Percentiles rank a stretch among this genome's conserved stretches.
phyloP scores from a whole-genome alignment of 2,113 vertebrate genomes.

The Oryzias celebensis region DNA sequence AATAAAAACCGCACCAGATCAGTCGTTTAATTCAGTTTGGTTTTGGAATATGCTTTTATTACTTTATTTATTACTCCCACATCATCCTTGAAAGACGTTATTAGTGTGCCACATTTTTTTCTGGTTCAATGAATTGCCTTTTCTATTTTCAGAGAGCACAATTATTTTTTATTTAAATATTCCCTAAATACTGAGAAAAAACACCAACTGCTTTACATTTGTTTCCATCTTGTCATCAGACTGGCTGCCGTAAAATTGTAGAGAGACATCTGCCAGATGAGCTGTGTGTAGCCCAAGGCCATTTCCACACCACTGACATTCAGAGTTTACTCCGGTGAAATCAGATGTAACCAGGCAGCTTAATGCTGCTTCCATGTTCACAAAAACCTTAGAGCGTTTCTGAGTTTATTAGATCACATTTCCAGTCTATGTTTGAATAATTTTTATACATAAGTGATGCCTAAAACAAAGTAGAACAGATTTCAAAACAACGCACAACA shows the following conservation, averaged over 20 bases:
- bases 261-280: slow-evolving; percentile 37
- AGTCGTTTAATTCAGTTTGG: slow-evolving; percentile 56
- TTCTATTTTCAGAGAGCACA: no score
- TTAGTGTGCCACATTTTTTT: not conserved
- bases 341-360: slow-evolving; percentile 15
- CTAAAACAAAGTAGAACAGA: slow-evolving; percentile 12
- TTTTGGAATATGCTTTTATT: slow-evolving; percentile 54
- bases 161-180: no score
- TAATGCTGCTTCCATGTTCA: slow-evolving; percentile 10
- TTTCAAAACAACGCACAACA: slow-evolving; percentile 18
- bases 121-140: no score
- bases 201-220: no score
- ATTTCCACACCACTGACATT: slow-evolving; percentile 5
- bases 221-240: slow-evolving; percentile 9
- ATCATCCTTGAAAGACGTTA: slow-evolving; percentile 14
- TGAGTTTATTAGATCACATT: not conserved
- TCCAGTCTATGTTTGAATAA: not conserved
- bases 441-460: not conserved
- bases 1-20: slow-evolving; percentile 38
- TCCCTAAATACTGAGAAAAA: no score
- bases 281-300: slow-evolving; percentile 48
- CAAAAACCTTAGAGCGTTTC: not conserved
- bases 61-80: slow-evolving; percentile 36
- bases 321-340: slow-evolving; percentile 26
- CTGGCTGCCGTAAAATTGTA: slow-evolving; percentile 26